Percentiles rank a stretch among this genome's conserved stretches.
phyloP scores from a whole-genome alignment of 2,113 vertebrate genomes.

The Lichenostomus cassidix region DNA sequence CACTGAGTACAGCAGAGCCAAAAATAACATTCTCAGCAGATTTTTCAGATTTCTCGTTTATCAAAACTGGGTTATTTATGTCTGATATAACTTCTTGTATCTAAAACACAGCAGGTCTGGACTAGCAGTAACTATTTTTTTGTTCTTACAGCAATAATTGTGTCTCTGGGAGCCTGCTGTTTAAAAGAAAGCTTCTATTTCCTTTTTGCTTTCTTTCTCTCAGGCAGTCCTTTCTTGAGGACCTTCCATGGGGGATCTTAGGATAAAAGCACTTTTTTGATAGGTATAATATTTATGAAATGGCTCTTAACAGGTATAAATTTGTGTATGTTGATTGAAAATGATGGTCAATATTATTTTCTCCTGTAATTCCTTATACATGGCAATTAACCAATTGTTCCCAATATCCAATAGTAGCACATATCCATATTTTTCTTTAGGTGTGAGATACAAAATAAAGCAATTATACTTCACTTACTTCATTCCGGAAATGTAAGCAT shows the following conservation, averaged over 20 bases:
- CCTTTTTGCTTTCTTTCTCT: neutral
- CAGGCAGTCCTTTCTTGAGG: neutral
- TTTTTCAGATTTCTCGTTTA: slow-evolving; percentile 21
- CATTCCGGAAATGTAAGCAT: neutral
- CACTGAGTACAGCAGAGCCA: neutral
- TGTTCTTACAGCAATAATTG: neutral
- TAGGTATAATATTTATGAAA: neutral
- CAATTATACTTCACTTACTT: neutral
- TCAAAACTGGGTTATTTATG: slow-evolving; percentile 32
- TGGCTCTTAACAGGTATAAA: neutral
- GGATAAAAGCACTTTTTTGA: neutral
- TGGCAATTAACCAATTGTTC: neutral
- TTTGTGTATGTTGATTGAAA: neutral
- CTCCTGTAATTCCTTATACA: neutral
- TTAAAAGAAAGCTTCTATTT: neutral
- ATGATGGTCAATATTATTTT: neutral
- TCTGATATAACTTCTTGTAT: neutral
- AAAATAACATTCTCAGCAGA: slow-evolving; percentile 27
- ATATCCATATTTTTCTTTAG: neutral
- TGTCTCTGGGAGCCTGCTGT: neutral
- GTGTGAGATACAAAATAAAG: neutral
- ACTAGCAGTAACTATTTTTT: neutral
- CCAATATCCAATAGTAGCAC: neutral
- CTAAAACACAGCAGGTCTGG: neutral
- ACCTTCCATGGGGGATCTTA: neutral